Evolutionary conservation across 2,888 invertebrate species (phyloP), one percentile per base, ranked within the genome.

Genomic region (Torymus auratus): DNA sequence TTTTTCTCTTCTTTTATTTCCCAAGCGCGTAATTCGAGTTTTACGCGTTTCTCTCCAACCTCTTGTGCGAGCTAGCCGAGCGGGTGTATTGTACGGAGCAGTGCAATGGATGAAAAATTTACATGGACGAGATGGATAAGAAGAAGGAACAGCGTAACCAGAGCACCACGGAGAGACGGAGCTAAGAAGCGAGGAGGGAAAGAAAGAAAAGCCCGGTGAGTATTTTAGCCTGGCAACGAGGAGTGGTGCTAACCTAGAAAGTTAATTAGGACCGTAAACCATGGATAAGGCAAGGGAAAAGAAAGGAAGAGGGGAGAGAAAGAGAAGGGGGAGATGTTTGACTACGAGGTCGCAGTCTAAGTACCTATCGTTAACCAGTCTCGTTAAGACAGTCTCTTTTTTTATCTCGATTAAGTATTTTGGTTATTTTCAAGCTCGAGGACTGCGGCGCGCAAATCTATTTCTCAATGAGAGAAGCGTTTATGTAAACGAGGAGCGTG

Each of bases 251-350:
- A 87, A 86, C 85, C 84, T 83, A 80, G 86, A 85, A 86, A 88
- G 88, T 87, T 88, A 88, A 88, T 88, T 88, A 86, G 85, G 83
- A 84, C 84, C 83, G 85, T 87, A 87, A 88, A 88, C 86, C 86
- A 86, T 76, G 73, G 84, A 82, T 84, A 85, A 84, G 84, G 81
- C 84, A 20, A 28, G 69, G 52, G 13, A 12, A 52, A 28, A 23
- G 3, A 10, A 56, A 52, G 41, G 13, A 55, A 15, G 3, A 52
- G 2, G 13, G 62, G 70, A 73, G 41, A 65, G 17, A 13, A 7
- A 74, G 12, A 50, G 67, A 60, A 67, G 67, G 15, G 10, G n/a
- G 20, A 53, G 20, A 20, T 56, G 56, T 56, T 67, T 56, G 55
- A 55, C 55, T 68, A 13, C 14, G 23, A 56, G 28, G 56, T n/a